Evolutionary conservation across 2,888 invertebrate genomes (phyloP).

Genomic region (Dugesia japonica): DNA sequence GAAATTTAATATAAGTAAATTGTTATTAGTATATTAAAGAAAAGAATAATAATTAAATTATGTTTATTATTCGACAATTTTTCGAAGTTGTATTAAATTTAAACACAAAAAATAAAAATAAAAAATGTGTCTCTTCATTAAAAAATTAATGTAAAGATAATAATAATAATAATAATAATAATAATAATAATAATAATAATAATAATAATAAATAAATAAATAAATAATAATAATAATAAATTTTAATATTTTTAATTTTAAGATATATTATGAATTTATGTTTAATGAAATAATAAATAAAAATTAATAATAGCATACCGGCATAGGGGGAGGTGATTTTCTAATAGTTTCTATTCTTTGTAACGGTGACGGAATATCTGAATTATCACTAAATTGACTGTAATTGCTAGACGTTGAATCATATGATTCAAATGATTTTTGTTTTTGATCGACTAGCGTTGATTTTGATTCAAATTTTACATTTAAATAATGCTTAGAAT

Average conservation of each 20-base stretch:
- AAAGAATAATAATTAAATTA: too few species aligned
- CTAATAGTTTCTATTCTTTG: neutral
- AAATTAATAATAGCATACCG: too few species aligned
- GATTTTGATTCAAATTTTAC: neutral
- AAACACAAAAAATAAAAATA: too few species aligned
- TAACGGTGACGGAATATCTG: neutral
- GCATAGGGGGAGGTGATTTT: neutral
- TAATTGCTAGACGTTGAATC: neutral
- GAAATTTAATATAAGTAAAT: too few species aligned
- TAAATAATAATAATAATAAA: neutral
- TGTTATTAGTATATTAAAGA: too few species aligned
- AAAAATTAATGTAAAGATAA: too few species aligned
- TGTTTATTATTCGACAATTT: too few species aligned
- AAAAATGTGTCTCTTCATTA: too few species aligned
- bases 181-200: too few species aligned
- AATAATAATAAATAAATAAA: too few species aligned
- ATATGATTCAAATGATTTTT: slow-evolving; percentile 2
- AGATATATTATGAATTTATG: neutral
- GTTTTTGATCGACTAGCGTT: neutral
- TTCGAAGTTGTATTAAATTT: too few species aligned
- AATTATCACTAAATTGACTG: neutral
- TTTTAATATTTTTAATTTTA: neutral
- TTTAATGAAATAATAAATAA: neutral
- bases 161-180: too few species aligned
- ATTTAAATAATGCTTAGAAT: slow-evolving; percentile 1